Evolutionary conservation across 2,888 invertebrate species (phyloP), one percentile per base, ranked within the genome.

Genomic region (Nomada ruficornis): DNA sequence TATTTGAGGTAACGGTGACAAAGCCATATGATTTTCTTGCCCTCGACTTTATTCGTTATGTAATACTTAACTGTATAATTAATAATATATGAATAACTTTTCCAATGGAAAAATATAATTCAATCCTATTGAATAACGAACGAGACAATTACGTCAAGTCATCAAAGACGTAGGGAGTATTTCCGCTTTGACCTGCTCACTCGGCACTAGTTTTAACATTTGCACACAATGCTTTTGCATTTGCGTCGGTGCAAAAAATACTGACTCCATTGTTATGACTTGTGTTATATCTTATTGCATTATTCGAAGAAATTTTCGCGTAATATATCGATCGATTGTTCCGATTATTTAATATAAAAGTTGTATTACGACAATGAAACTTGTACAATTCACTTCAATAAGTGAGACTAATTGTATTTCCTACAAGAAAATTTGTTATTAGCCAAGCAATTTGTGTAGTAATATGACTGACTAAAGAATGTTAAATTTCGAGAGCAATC

Each of bases 161-260:
- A 85, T 85, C 71, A 52, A 36, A 59, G 18, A 79, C 76, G 65
- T 29, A 52, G 20, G 20, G 29, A 69, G 57, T 60, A 55, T 29
- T 78, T 78, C 71, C 72, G 78, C 73, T 70, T 81, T 79, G 82
- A 85, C 74, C 76, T 47, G 64, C 50, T 63, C 44, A 55, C 55
- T 50, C n/a, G 50, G 9, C 62, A 13, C 23, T 23, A 11, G 20
- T 73, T 60, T 65, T 10, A 18, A 54, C 36, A 84, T 84, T 83
- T 80, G 50, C 84, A 84, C 74, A 84, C 80, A 83, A 80, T 84
- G 64, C 63, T 54, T 47, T 57, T 20, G 26, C 67, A 50, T 69
- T 69, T 75, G 15, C 73, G 70, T 72, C n/a, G 15, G 23, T 20
- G 55, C 23, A 42, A 52, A 80, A 71, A 62, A 55, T 29, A 26